Base-by-base conservation (phyloP, 1,140 invertebrate genomes). In the Tetranychus cinnabarinus region DNA sequence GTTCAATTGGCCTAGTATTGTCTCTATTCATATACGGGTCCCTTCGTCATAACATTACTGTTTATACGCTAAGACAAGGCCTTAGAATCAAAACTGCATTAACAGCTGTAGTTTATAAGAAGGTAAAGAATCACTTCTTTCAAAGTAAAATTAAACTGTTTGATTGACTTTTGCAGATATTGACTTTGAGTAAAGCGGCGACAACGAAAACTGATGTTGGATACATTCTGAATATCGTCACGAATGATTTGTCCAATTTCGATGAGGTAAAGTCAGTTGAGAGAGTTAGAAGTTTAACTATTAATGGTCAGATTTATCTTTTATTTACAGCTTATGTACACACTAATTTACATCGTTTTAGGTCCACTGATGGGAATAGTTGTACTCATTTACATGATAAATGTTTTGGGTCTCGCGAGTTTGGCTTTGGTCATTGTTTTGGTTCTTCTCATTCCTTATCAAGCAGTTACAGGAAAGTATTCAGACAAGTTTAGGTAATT, bases 161-260 rank as follows among this genome's bases (percentile, higher is more conserved):
- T 1, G 15, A 64, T 0, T 23, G 0, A 23, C 23, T 23, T 42
- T 42, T 42, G 10, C 5, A 61, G 37, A 35, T 57, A n/a, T 66
- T 77, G 60, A 67, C 70, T 36, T 63, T 78, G n/a, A 76, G 73
- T 63, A 72, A 73, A 65, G 79, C 77, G 2, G 81, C 85, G 8
- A 70, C 89, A 37, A 79, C 79, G 31, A 77, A 84, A 67, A 86
- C 84, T 5, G 85, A 85, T 3, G 78, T 80, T 50, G 89, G 89
- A 7, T 83, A 95, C 74, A 82, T 93, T 69, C 83, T 93, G 13
- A 96, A 93, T 72, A 76, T 95, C 7, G 76, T 96, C 63, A 88
- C 88, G 10, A 95, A 92, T 71, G 89, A 95, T 67, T 65, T 64
- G 33, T 58, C 64, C 45, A 56, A 62, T 59, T 66, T 67, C 5